A percentile compares a stretch with the other conserved stretches of the same genome.
Conservation (phyloP, 1,140 invertebrate species). For the Samia ricini region DNA sequence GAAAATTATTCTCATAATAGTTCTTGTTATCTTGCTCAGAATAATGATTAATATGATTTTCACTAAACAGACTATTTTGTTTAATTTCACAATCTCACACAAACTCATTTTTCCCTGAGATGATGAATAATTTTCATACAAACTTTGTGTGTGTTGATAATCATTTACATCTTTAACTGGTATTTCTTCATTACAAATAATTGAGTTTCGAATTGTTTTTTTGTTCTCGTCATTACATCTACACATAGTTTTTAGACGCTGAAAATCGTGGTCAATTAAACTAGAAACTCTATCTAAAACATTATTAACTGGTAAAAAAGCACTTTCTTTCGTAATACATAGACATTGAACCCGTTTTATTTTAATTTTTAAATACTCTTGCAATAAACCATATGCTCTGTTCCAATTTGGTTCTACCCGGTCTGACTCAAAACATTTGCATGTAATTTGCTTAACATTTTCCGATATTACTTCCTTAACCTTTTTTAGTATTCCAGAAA, state of each 20-base stretch:
- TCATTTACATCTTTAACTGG: constrained; percentile 30
- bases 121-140: not conserved
- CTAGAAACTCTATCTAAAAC: constrained; percentile 50
- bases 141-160: not conserved
- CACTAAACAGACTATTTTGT: not conserved
- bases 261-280: constrained; percentile 63
- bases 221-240: constrained; percentile 29
- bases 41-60: not conserved
- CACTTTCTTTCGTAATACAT: constrained; percentile 21
- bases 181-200: constrained; percentile 15
- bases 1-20: not conserved
- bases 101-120: not conserved
- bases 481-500: constrained; percentile 41
- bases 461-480: constrained; percentile 58
- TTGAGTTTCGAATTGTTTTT: not conserved
- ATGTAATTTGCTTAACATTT: constrained; percentile 34
- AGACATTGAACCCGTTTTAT: constrained; percentile 51
- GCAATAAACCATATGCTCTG: constrained; percentile 51
- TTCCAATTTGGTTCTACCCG: constrained; percentile 46
- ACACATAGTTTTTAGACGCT: constrained; percentile 46
- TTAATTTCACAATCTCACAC: not conserved
- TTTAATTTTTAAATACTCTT: constrained; percentile 68
- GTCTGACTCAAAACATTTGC: constrained; percentile 34
- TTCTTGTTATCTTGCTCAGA: not conserved
- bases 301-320: constrained; percentile 2